Base-by-base conservation (phyloP, 2,888 invertebrate genomes). In the Actias luna region DNA sequence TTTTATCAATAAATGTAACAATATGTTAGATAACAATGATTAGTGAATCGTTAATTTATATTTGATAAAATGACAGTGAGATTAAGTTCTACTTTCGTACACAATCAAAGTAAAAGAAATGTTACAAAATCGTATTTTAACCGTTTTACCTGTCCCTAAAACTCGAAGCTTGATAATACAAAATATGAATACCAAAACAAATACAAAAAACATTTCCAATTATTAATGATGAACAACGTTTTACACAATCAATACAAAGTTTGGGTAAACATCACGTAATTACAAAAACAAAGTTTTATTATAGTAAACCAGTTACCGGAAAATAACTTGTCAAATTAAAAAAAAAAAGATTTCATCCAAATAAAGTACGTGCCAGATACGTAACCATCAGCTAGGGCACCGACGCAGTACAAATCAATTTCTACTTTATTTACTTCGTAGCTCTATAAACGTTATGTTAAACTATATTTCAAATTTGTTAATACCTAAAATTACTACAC, bases 281-380 rank as follows among this genome's bases (percentile, higher is more conserved):
- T 55, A 55, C n/a, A 55, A 55, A 55, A 55, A 55, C 27, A 55
- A 50, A 50, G 12, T 50, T 29, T 42, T 55, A 55, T 55, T 55
- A 29, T 55, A 55, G 29, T 4, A 2, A n/a, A 16, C n/a, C 29
- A 55, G 55, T 55, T 55, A 29, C 55, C 55, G 55, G 55, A 55
- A 55, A 29, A 29, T 55, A 55, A 55, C 8, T 29, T 46, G 46
- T 50, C 25, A 50, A 25, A 25, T 50, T 46, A 1, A 46, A 50
- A 25, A 39, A n/a, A 39, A 39, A 50, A 50, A 50, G 22, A 18
- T 42, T 42, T 42, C 14, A 22, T 46, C 22, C 2, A 46, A 50
- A 25, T 50, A 10, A 50, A 22, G 22, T 50, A 50, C 46, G 46
- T 50, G 46, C 8, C 46, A 50, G 46, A 50, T 10, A 25, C 22